Evolutionary conservation across 2,888 invertebrate species (phyloP).

Genomic region (Eupithecia subfuscata): DNA sequence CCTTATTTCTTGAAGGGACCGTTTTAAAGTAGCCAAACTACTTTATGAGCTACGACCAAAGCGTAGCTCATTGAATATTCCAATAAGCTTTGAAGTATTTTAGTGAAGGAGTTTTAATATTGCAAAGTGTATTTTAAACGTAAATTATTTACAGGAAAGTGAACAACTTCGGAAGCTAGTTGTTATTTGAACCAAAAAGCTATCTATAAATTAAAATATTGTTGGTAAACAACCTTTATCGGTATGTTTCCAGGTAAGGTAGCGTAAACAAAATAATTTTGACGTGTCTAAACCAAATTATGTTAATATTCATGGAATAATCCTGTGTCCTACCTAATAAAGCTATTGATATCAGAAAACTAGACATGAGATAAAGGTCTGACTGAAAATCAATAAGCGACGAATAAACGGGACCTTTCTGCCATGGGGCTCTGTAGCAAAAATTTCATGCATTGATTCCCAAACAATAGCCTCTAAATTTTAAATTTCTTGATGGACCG

Average conservation of each 20-base stretch:
- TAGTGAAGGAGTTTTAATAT: constrained; percentile 37
- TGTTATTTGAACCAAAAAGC: constrained; percentile 9
- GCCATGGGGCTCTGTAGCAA: too few species aligned
- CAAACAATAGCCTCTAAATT: too few species aligned
- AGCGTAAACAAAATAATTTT: not conserved
- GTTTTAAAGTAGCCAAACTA: not conserved
- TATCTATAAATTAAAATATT: too few species aligned
- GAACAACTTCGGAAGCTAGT: constrained; percentile 19
- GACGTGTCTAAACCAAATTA: not conserved
- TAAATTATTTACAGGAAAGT: constrained; percentile 27
- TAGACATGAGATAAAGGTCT: too few species aligned
- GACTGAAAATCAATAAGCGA: too few species aligned
- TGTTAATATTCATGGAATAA: too few species aligned
- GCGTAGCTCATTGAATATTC: constrained; percentile 60
- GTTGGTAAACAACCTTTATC: too few species aligned
- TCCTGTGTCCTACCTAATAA: too few species aligned
- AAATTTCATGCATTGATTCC: too few species aligned
- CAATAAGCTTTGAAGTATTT: constrained; percentile 50
- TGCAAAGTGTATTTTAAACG: constrained; percentile 27
- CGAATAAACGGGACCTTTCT: too few species aligned
- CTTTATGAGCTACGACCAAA: constrained; percentile 17
- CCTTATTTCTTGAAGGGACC: not conserved
- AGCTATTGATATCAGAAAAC: too few species aligned
- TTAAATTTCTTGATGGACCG: too few species aligned
- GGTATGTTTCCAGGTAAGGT: not conserved